Evolutionary conservation across 2,888 invertebrate species (phyloP).

Genomic region (Limenitis camilla): DNA sequence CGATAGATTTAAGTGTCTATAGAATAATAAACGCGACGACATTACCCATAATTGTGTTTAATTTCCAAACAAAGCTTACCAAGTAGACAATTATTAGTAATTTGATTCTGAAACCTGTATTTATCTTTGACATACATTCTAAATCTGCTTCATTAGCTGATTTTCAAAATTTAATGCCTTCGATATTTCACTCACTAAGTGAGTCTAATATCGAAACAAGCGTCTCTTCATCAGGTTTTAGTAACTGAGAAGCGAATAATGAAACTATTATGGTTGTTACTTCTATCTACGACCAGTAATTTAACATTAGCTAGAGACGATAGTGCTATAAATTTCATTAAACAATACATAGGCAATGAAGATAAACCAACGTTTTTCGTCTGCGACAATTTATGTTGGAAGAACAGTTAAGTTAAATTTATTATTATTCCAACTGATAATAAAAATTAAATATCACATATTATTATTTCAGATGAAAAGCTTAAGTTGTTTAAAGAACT

Average conservation of each 20-base stretch:
- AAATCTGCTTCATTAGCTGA: too few species aligned
- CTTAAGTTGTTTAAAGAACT: constrained; percentile 34
- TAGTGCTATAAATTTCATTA: constrained; percentile 34
- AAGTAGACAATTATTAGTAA: too few species aligned
- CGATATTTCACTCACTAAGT: too few species aligned
- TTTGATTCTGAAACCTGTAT: too few species aligned
- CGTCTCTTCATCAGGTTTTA: not conserved
- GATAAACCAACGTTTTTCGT: constrained; percentile 40
- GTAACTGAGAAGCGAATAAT: not conserved
- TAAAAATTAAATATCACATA: too few species aligned
- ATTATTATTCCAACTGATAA: not conserved
- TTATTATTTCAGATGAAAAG: constrained; percentile 29
- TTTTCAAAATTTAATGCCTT: too few species aligned
- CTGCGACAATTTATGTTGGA: constrained; percentile 42
- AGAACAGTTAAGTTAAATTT: constrained; percentile 34
- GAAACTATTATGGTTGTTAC: not conserved
- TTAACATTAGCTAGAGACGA: constrained; percentile 7
- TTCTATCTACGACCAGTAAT: not conserved
- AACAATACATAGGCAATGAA: constrained; percentile 42
- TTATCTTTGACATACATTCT: too few species aligned
- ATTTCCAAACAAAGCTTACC: too few species aligned
- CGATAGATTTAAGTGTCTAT: too few species aligned
- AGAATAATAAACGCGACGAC: too few species aligned
- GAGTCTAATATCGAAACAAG: too few species aligned
- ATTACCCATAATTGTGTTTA: too few species aligned